phyloP scores from a whole-genome alignment of 2,797 vertebrate genomes.

The Leucoraja ocellata region DNA sequence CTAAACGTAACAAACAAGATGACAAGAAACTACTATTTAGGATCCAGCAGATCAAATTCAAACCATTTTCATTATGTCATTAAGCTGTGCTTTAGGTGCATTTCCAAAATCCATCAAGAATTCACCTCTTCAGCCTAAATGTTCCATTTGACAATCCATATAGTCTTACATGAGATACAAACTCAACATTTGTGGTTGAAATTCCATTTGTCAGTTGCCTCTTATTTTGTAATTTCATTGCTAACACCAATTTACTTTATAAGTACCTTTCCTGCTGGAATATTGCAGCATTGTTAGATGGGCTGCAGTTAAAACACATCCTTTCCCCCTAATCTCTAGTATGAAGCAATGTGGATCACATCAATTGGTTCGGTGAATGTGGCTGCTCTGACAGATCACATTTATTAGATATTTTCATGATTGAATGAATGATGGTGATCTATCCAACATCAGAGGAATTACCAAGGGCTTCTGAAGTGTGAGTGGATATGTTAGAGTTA shows the following conservation, averaged over 20 bases:
- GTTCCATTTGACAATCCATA: not conserved
- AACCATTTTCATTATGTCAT: not conserved
- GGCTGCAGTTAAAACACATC: not conserved
- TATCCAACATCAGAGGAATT: not conserved
- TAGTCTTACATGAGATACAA: not conserved
- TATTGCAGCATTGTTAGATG: not conserved
- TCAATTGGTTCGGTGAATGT: not conserved
- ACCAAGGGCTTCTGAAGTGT: not conserved
- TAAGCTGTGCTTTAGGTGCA: not conserved
- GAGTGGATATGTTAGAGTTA: not conserved
- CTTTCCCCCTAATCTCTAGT: not conserved
- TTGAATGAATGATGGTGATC: not conserved
- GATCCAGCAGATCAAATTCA: conserved; percentile 11
- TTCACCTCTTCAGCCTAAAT: not conserved
- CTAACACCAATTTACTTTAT: too few relatives aligned
- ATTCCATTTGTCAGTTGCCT: not conserved
- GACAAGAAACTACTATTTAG: not conserved
- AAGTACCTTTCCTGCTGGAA: not conserved
- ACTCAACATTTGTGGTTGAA: not conserved
- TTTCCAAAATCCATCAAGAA: not conserved
- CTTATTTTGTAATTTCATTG: not conserved
- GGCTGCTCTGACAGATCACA: not conserved
- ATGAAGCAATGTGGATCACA: not conserved
- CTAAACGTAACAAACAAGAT: not conserved
- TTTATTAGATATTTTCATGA: not conserved